A percentile compares a stretch with the other conserved stretches of the same genome.
Conservation (phyloP, 2,113 vertebrate species). For the Scomber scombrus region DNA sequence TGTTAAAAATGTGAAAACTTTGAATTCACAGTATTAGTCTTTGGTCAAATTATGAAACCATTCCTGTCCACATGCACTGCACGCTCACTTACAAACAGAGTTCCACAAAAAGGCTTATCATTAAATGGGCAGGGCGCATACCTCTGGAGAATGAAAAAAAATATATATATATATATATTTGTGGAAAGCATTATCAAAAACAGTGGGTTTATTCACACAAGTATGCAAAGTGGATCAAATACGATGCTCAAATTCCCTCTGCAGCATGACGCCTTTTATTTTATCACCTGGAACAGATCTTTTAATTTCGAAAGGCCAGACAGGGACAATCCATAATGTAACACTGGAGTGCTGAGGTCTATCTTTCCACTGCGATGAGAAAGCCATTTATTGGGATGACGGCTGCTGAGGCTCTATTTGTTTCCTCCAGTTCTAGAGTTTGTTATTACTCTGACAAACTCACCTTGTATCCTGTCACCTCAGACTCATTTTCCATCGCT, state of each 20-base stretch:
- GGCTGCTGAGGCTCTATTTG: conserved; percentile 66
- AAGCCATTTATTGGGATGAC: conserved; percentile 69
- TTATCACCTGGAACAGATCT: conserved; percentile 77
- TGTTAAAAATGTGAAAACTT: neutral
- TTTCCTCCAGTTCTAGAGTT: conserved; percentile 52
- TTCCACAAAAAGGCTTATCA: conserved; percentile 27
- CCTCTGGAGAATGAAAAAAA: conserved; percentile 1
- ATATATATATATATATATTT: neutral
- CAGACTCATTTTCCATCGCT: conserved; percentile 93
- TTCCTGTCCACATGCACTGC: neutral
- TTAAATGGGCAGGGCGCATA: conserved; percentile 39
- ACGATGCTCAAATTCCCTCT: conserved; percentile 39
- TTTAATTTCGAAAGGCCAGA: conserved; percentile 80
- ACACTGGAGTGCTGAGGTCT: conserved; percentile 62
- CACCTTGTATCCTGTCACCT: conserved; percentile 94
- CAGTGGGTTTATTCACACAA: neutral
- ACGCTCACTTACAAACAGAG: neutral
- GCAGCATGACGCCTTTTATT: conserved; percentile 48
- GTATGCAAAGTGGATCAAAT: conserved; percentile 51
- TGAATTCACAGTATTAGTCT: neutral
- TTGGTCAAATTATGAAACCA: conserved; percentile 13
- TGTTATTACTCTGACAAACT: conserved; percentile 69
- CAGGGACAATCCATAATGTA: conserved; percentile 72
- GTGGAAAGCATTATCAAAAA: conserved; percentile 30
- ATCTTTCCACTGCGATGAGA: conserved; percentile 66